phyloP scores from a whole-genome alignment of 1,140 invertebrate species.

The Philopotamus ludificatus region DNA sequence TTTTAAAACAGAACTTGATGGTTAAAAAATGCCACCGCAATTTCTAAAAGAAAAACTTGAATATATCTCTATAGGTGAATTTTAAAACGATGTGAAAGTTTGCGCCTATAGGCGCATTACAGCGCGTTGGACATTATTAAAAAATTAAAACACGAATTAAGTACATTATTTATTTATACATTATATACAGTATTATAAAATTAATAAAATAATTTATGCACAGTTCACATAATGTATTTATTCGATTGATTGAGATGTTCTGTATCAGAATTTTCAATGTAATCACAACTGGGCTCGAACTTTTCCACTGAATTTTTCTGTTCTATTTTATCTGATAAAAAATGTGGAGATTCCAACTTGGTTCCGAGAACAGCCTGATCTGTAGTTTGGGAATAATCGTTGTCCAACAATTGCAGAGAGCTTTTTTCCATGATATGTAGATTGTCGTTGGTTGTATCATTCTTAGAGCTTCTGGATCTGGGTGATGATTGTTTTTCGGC shows the following conservation, averaged over 20 bases:
- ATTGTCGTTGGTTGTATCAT: neutral
- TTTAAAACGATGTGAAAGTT: too few relatives aligned
- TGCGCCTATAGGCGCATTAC: too few relatives aligned
- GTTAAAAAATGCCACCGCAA: too few relatives aligned
- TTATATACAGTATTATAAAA: neutral
- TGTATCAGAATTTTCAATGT: neutral
- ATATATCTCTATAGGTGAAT: too few relatives aligned
- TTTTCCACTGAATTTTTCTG: neutral
- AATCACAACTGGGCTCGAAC: neutral
- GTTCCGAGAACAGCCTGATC: neutral
- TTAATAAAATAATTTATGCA: neutral
- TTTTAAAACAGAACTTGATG: too few relatives aligned
- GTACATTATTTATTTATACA: too few relatives aligned
- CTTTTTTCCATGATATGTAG: neutral
- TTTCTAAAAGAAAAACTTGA: too few relatives aligned
- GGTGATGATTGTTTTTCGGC: neutral
- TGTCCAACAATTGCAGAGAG: neutral
- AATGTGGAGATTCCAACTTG: too few relatives aligned
- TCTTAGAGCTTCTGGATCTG: neutral
- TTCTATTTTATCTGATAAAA: neutral
- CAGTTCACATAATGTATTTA: neutral
- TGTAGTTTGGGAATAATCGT: neutral
- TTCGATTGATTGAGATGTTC: neutral
- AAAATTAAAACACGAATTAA: too few relatives aligned
- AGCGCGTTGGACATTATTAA: too few relatives aligned